Conservation (phyloP, 64 coral and sea anemone genomes). For the Montipora efflorescens region DNA sequence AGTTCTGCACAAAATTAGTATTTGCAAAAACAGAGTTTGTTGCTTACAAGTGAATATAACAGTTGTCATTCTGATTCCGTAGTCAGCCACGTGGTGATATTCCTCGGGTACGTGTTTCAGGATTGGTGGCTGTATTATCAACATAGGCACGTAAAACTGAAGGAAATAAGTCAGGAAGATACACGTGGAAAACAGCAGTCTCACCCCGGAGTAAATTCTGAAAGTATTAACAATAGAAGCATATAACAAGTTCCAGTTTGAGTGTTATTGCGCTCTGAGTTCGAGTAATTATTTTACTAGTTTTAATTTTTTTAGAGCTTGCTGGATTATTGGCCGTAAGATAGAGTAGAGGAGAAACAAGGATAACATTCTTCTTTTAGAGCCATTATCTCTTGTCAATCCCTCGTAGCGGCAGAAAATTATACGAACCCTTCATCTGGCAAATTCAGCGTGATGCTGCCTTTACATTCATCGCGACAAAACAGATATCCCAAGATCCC, state of each 20-base stretch:
- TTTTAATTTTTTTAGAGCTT: too few relatives aligned
- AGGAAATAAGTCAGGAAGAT: constrained; percentile 91
- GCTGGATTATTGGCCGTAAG: too few relatives aligned
- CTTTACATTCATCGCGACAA: constrained; percentile 74
- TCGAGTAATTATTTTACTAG: too few relatives aligned
- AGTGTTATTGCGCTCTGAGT: too few relatives aligned
- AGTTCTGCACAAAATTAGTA: neutral
- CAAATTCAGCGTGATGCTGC: constrained; percentile 88
- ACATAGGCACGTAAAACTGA: constrained; percentile 91
- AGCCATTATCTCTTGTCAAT: too few relatives aligned
- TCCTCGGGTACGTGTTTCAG: constrained; percentile 39
- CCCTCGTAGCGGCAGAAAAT: too few relatives aligned
- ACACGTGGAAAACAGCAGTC: constrained; percentile 68
- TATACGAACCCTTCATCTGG: constrained; percentile 66
- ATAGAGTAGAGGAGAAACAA: too few relatives aligned
- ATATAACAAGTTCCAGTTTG: too few relatives aligned
- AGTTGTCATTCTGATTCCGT: constrained; percentile 26
- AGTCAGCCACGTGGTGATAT: constrained; percentile 22
- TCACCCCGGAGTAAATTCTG: constrained; percentile 77
- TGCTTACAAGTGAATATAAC: constrained; percentile 68
- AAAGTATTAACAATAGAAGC: neutral
- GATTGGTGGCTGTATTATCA: constrained; percentile 65
- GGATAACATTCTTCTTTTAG: too few relatives aligned
- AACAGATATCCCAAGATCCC: constrained; percentile 79
- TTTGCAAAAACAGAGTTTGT: neutral